Conservation (phyloP, 2,113 vertebrate species). For the Platichthys flesus region DNA sequence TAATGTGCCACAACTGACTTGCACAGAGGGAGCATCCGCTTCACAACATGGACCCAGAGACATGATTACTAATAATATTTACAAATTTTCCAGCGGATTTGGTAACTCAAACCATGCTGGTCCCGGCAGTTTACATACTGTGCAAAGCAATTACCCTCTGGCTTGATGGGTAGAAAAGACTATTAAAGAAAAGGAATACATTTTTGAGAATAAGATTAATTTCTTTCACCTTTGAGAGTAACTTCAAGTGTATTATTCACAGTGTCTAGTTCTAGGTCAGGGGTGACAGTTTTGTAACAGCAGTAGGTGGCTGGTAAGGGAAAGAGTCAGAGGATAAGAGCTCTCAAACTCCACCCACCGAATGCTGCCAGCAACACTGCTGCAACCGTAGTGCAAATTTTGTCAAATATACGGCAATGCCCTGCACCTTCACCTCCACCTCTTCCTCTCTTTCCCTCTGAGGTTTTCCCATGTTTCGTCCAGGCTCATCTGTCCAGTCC, state of each 20-base stretch:
- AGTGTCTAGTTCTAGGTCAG: slow-evolving; percentile 26
- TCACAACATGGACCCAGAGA: slow-evolving; percentile 55
- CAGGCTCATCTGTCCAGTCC: slow-evolving; percentile 16
- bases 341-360: slow-evolving; percentile 13
- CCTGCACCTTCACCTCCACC: not conserved
- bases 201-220: not conserved
- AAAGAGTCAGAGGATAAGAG: slow-evolving; percentile 25
- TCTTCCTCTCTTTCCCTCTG: slow-evolving; percentile 13
- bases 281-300: slow-evolving; percentile 15
- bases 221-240: not conserved
- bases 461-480: slow-evolving; percentile 9
- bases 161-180: slow-evolving; percentile 19
- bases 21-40: slow-evolving; percentile 49
- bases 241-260: slow-evolving; percentile 24
- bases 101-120: slow-evolving; percentile 43
- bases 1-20: slow-evolving; percentile 47
- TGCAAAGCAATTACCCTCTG: slow-evolving; percentile 35
- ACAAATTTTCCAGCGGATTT: slow-evolving; percentile 39
- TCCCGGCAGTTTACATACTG: slow-evolving; percentile 45
- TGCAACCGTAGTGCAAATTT: not conserved
- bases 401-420: not conserved
- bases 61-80: slow-evolving; percentile 53
- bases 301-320: slow-evolving; percentile 16
- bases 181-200: slow-evolving; percentile 16
- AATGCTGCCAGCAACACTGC: slow-evolving; percentile 5